Conservation (phyloP, 2,797 vertebrate species). For the Periparus ater region DNA sequence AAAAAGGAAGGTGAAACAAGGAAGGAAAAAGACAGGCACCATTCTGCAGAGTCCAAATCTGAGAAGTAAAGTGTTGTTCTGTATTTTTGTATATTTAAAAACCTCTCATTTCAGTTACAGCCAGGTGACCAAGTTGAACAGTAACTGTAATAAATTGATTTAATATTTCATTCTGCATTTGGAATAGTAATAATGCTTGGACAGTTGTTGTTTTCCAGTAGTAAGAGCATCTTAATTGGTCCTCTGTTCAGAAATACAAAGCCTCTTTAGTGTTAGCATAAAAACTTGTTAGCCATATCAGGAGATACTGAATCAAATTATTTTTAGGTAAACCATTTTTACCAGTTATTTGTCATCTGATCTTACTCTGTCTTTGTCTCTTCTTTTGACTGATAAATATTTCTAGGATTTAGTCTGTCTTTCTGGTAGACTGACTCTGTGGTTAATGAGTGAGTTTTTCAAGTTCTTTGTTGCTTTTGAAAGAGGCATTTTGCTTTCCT, state of each 20-base stretch:
- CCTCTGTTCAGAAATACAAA: not conserved
- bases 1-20: slow-evolving; percentile 83
- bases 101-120: not conserved
- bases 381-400: not conserved
- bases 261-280: not conserved
- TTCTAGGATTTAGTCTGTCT: not conserved
- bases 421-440: not conserved
- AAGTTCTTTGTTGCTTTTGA: not conserved
- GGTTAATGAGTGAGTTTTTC: not conserved
- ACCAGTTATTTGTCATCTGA: fast-evolving
- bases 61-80: slow-evolving; percentile 71
- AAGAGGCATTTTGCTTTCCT: not conserved
- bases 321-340: not conserved
- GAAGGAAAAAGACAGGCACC: slow-evolving; percentile 85
- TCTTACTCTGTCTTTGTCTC: not conserved
- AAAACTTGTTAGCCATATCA: not conserved
- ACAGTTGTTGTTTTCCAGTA: not conserved
- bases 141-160: not conserved
- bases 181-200: not conserved
- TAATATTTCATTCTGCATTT: not conserved
- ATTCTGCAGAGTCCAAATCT: slow-evolving; percentile 87
- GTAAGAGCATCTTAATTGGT: not conserved
- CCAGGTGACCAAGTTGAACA: not conserved
- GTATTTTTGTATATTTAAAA: not conserved
- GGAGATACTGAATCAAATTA: not conserved